phyloP scores from a whole-genome alignment of 2,113 vertebrate species.

The Callocephalon fimbriatum region DNA sequence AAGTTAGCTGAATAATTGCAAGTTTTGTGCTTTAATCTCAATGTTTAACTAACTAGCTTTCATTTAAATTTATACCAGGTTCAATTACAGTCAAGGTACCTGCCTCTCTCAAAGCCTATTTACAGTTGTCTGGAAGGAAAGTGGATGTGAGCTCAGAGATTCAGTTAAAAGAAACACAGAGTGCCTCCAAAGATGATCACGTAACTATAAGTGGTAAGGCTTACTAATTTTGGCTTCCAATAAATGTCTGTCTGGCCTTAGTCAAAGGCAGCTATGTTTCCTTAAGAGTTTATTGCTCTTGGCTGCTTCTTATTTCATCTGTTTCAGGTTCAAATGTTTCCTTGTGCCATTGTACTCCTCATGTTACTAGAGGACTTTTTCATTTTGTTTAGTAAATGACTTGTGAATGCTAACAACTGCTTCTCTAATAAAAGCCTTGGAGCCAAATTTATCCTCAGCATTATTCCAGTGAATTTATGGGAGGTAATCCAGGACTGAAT shows the following conservation, averaged over 20 bases:
- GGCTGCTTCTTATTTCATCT: background rate
- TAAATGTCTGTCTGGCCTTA: slow-evolving; percentile 19
- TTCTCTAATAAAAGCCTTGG: background rate
- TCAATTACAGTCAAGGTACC: slow-evolving; percentile 87
- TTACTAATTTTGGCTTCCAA: slow-evolving; percentile 29
- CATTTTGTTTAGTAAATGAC: slow-evolving; percentile 2
- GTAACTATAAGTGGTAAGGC: slow-evolving; percentile 84
- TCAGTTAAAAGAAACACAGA: slow-evolving; percentile 74
- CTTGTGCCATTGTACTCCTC: background rate
- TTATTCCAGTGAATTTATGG: background rate
- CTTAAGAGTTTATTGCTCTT: slow-evolving; percentile 31
- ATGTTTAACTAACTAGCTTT: background rate
- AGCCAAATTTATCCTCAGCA: background rate
- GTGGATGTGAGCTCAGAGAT: slow-evolving; percentile 87
- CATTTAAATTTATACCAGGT: slow-evolving; percentile 75
- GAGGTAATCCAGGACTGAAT: background rate
- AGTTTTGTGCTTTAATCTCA: background rate
- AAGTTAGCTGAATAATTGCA: background rate
- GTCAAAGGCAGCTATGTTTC: background rate
- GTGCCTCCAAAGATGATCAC: slow-evolving; percentile 61
- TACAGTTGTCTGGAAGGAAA: slow-evolving; percentile 81
- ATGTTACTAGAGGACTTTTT: background rate
- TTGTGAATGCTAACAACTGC: background rate
- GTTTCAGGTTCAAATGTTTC: background rate
- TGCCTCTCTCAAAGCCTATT: slow-evolving; percentile 79